These are phyloP conservation scores for Heliconius charithonia DNA, from an alignment of 2,888 invertebrate species.

Conservation along the genomic window DNA sequence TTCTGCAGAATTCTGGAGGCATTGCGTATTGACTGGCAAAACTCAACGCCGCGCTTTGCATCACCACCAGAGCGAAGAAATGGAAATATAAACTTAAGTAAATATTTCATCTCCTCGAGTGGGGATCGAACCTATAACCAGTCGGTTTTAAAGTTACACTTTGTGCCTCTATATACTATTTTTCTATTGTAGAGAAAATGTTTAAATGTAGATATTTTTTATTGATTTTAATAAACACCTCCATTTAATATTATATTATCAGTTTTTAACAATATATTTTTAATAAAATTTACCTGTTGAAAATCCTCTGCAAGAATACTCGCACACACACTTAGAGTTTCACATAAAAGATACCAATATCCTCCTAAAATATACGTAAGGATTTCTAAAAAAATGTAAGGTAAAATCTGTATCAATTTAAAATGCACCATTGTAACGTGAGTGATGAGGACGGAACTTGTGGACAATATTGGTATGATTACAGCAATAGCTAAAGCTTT, in stretches of 20 bases:
- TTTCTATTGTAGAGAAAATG: not conserved
- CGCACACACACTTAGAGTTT: slow-evolving; percentile 86
- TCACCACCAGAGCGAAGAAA: too few relatives aligned
- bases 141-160: too few relatives aligned
- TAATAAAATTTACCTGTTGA: slow-evolving; percentile 76
- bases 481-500: slow-evolving; percentile 84
- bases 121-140: too few relatives aligned
- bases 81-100: too few relatives aligned
- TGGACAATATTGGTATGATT: slow-evolving; percentile 85
- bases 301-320: slow-evolving; percentile 87
- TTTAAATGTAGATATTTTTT: not conserved
- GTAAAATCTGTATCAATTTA: slow-evolving; percentile 85
- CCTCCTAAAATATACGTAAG: slow-evolving; percentile 88
- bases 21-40: too few relatives aligned
- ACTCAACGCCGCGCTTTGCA: too few relatives aligned
- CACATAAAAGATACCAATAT: slow-evolving; percentile 88
- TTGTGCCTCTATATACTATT: not conserved
- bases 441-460: slow-evolving; percentile 86
- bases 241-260: too few relatives aligned
- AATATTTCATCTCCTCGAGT: too few relatives aligned
- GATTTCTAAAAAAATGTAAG: slow-evolving; percentile 88
- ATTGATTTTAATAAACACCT: not conserved
- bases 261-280: too few relatives aligned
- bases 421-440: slow-evolving; percentile 89
- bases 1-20: too few relatives aligned